Base-by-base conservation (phyloP, 2,888 invertebrate genomes). In the Itoplectis maculator region DNA sequence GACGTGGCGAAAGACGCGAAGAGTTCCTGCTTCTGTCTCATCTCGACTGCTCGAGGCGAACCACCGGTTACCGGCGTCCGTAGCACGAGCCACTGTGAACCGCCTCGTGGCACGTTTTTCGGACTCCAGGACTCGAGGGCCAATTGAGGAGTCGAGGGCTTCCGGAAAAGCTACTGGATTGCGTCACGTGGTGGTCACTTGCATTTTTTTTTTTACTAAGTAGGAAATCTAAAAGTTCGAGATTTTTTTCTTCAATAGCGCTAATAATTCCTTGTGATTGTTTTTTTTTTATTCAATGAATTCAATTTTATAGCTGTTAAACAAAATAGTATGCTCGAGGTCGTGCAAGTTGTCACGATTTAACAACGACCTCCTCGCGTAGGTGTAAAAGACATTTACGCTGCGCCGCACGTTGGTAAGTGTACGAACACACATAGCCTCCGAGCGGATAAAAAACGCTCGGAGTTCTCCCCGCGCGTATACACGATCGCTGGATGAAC, bases 401-500 rank as follows among this genome's bases (percentile, higher is more conserved):
- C 5, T 6, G 18, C 35, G 56, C n/a, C n/a, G n/a, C n/a, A 75
- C 29, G 37, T 40, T 37, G 37, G n/a, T 51, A 40, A 29, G 42
- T 11, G n/a, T 15, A 20, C 61, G 18, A 37, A 40, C 40, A 40
- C 37, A 54, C 11, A 59, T 72, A 59, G 59, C 3, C 29, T 47
- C 59, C 18, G 37, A 61, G 18, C 11, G 3, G n/a, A 13, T n/a
- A 23, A 61, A 13, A 18, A 8, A 45, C 35, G 35, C 56, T 29
- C 47, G 15, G 35, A 59, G 59, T 54, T 47, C n/a, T n/a, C 29
- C n/a, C n/a, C 18, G 29, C 18, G 37, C n/a, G n/a, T n/a, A n/a
- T 37, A 74, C 63, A 40, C 63, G 47, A 49, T 63, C 73, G 49
- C 63, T 7, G 49, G 49, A 74, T 51, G 51, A 74, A 74, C 63